These are phyloP conservation scores for Tetrao urogallus DNA, from an alignment of 2,113 vertebrate genomes.

Conservation along the genomic window DNA sequence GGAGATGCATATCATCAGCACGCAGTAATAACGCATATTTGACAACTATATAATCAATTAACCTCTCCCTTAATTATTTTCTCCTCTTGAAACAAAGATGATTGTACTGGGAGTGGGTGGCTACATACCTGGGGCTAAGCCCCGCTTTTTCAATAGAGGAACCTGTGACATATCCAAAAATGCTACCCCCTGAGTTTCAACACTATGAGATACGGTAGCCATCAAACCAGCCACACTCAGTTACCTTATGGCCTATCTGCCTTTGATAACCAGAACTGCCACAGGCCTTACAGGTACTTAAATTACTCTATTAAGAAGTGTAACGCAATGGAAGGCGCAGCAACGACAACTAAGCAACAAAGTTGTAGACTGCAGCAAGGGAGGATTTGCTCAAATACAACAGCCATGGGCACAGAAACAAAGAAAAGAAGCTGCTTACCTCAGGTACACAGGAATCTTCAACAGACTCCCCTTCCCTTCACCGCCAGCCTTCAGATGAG, in stretches of 20 bases:
- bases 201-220: neutral
- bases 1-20: neutral
- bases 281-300: neutral
- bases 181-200: neutral
- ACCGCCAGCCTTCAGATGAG: too few relatives aligned
- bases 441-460: too few relatives aligned
- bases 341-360: too few relatives aligned
- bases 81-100: neutral
- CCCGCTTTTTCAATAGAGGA: neutral
- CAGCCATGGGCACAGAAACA: too few relatives aligned
- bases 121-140: neutral
- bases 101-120: neutral
- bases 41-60: neutral
- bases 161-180: neutral
- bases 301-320: neutral
- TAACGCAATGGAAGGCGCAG: too few relatives aligned
- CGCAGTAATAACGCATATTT: neutral
- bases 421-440: too few relatives aligned
- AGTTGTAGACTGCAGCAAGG: too few relatives aligned
- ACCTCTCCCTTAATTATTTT: neutral
- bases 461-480: too few relatives aligned
- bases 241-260: neutral
- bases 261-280: neutral
- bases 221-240: neutral
- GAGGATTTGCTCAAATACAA: too few relatives aligned